Evolutionary conservation across 2,797 vertebrate species (phyloP).

Genomic region (Antennarius maculatus): DNA sequence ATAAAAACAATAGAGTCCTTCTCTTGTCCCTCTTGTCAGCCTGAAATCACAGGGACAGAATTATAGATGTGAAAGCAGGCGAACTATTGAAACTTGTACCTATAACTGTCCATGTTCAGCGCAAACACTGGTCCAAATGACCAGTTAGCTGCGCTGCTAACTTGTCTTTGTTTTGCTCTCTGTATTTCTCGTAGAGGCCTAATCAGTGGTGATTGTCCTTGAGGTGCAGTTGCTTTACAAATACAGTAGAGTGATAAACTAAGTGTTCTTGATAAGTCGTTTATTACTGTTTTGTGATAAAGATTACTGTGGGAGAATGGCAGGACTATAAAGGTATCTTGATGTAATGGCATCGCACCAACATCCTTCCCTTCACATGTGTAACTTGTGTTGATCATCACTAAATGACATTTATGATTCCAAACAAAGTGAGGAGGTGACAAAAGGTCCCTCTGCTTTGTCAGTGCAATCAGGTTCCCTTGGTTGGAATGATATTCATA

Average conservation of each 20-base stretch:
- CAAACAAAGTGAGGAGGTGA: not conserved
- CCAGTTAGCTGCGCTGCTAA: not conserved
- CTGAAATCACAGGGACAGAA: not conserved
- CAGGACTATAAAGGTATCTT: no score
- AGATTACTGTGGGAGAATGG: not conserved
- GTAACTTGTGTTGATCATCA: no score
- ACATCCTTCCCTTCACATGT: no score
- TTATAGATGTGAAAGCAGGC: not conserved
- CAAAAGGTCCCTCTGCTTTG: not conserved
- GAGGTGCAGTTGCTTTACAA: not conserved
- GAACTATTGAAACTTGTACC: no score
- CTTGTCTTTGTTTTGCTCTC: no score
- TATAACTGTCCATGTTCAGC: not conserved
- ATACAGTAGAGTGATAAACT: not conserved
- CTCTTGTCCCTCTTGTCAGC: not conserved
- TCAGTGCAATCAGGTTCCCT: not conserved
- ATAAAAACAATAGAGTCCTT: slow-evolving; percentile 19
- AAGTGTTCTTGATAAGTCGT: slow-evolving; percentile 4
- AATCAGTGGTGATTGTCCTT: slow-evolving; percentile 11
- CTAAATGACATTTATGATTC: no score
- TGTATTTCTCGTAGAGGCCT: not conserved
- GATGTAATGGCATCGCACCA: no score
- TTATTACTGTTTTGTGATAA: not conserved
- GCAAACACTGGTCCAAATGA: not conserved
- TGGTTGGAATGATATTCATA: not conserved